Conservation (phyloP, 2,113 vertebrate genomes). For the Elanus axillaris region DNA sequence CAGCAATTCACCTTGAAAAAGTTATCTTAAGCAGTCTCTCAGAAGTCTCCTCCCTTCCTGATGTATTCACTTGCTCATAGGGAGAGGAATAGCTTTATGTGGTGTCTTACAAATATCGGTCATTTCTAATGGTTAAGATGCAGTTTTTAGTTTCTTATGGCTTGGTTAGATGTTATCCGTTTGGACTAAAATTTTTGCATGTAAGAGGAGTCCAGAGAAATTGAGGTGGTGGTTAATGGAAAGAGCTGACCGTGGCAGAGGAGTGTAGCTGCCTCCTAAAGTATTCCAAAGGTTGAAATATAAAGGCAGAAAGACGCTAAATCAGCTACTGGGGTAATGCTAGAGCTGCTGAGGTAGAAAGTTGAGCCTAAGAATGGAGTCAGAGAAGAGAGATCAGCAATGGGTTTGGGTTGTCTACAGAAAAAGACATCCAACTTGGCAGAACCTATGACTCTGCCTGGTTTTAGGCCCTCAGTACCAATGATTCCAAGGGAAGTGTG, state of each 20-base stretch:
- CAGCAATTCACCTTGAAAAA: not conserved
- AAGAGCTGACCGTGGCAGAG: not conserved
- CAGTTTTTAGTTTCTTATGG: not conserved
- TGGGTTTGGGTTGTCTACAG: not conserved
- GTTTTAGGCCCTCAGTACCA: not conserved
- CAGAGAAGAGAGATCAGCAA: not conserved
- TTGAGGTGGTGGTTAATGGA: not conserved
- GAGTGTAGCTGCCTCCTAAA: not conserved
- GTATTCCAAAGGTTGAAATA: not conserved
- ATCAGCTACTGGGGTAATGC: not conserved
- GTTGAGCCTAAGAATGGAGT: not conserved
- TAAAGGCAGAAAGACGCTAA: not conserved
- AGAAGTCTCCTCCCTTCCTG: not conserved
- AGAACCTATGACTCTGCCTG: not conserved
- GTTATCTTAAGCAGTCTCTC: not conserved
- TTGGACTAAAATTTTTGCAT: not conserved
- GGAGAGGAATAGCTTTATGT: not conserved
- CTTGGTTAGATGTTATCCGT: not conserved
- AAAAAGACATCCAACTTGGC: not conserved
- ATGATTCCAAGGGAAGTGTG: not conserved
- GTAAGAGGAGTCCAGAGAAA: not conserved
- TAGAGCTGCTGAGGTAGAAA: not conserved
- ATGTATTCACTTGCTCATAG: fast-evolving
- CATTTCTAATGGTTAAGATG: not conserved
- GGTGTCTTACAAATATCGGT: fast-evolving